Percentiles rank a stretch among this genome's conserved stretches.
These are phyloP conservation scores for Nasonia giraulti DNA, from an alignment of 1,140 invertebrate genomes.

Conservation along the genomic window DNA sequence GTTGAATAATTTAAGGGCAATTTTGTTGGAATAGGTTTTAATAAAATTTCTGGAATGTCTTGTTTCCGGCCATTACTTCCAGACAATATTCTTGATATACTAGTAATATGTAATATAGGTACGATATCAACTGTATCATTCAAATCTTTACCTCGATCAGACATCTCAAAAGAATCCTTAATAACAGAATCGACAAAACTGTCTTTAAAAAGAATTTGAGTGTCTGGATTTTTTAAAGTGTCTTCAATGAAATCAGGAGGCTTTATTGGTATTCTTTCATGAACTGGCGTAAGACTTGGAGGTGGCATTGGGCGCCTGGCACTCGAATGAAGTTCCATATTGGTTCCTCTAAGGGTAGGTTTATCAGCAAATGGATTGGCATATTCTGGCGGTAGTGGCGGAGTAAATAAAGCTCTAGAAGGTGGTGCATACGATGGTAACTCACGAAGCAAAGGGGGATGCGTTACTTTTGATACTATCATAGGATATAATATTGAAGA, in stretches of 20 bases:
- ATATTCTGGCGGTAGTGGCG: slow-evolving; percentile 85
- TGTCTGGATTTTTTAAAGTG: slow-evolving; percentile 71
- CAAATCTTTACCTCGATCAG: slow-evolving; percentile 29
- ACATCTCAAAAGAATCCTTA: slow-evolving; percentile 56
- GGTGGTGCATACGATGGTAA: slow-evolving; percentile 88
- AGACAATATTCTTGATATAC: slow-evolving; percentile 86
- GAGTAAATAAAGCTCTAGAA: slow-evolving; percentile 84
- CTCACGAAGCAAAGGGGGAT: slow-evolving; percentile 72
- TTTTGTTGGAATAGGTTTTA: slow-evolving; percentile 81
- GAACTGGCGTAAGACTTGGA: slow-evolving; percentile 83
- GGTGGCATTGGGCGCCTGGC: slow-evolving; percentile 82
- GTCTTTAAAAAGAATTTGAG: slow-evolving; percentile 73
- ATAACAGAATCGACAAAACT: slow-evolving; percentile 79
- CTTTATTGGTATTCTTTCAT: slow-evolving; percentile 86
- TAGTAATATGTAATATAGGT: slow-evolving; percentile 79
- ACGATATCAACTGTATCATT: slow-evolving; percentile 76
- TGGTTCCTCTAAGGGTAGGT: slow-evolving; percentile 84
- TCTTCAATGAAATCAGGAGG: slow-evolving; percentile 77
- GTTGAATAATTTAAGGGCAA: slow-evolving; percentile 64
- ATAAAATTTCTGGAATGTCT: slow-evolving; percentile 83
- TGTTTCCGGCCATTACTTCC: slow-evolving; percentile 87
- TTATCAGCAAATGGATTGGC: slow-evolving; percentile 88
- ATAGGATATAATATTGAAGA: slow-evolving; percentile 55
- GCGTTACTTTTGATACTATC: slow-evolving; percentile 59
- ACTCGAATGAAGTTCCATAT: slow-evolving; percentile 78